Evolutionary conservation across 2,113 vertebrate species (phyloP).

Genomic region (Lophura nycthemera): DNA sequence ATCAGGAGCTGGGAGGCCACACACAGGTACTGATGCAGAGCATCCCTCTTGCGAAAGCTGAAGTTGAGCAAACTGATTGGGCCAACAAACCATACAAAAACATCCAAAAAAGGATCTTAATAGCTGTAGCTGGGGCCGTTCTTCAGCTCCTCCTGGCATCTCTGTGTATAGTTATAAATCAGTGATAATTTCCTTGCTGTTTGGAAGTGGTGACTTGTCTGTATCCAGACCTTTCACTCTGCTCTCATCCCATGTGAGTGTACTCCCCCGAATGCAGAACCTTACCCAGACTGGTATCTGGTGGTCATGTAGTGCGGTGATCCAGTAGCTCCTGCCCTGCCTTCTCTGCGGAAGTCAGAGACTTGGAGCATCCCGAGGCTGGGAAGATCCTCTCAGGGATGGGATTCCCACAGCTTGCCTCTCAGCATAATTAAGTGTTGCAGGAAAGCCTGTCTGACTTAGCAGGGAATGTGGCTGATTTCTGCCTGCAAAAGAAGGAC

Average conservation of each 20-base stretch:
- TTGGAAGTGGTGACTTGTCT: background rate
- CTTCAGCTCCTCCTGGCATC: background rate
- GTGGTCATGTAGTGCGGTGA: background rate
- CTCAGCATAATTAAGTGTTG: background rate
- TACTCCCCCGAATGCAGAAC: background rate
- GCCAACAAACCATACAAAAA: background rate
- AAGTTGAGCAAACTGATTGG: background rate
- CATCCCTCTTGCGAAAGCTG: background rate
- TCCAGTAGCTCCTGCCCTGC: background rate
- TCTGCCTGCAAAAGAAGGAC: background rate
- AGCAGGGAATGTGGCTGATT: background rate
- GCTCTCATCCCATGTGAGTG: accelerated
- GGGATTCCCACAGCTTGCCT: background rate
- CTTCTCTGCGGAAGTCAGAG: background rate
- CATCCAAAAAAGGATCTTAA: background rate
- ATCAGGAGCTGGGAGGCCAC: background rate
- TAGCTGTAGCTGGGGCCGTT: background rate
- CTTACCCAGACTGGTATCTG: background rate
- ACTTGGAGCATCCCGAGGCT: background rate
- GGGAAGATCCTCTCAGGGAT: background rate
- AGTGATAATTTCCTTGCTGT: background rate
- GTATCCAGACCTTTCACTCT: background rate
- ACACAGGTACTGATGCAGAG: accelerated
- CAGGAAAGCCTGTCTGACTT: background rate
- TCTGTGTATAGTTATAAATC: background rate